A percentile compares a stretch with the other conserved stretches of the same genome.
phyloP scores from a whole-genome alignment of 2,113 vertebrate genomes.

The Caranx ignobilis region DNA sequence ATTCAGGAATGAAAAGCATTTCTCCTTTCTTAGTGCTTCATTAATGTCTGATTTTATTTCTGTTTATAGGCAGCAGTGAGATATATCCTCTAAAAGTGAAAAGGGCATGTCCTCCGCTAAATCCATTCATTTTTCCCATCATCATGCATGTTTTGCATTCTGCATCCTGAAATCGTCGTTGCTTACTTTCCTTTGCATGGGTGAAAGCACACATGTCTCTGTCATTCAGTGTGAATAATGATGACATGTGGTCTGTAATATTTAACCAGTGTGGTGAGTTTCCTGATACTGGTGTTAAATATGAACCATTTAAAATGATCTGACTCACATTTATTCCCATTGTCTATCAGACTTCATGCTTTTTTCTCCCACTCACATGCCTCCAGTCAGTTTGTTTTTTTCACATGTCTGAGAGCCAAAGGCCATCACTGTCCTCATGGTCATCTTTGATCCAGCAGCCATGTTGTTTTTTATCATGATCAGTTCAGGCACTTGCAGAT shows the following conservation, averaged over 20 bases:
- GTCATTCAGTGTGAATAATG: slow-evolving; percentile 11
- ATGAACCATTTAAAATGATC: neutral
- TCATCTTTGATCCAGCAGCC: neutral
- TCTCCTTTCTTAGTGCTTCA: slow-evolving; percentile 7
- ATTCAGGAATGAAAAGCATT: neutral
- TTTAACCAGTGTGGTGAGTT: neutral
- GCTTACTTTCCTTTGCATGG: slow-evolving; percentile 53
- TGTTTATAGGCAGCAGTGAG: slow-evolving; percentile 19
- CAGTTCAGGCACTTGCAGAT: neutral
- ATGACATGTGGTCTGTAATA: slow-evolving; percentile 5
- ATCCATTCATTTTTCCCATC: slow-evolving; percentile 18
- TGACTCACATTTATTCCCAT: neutral
- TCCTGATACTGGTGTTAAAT: neutral
- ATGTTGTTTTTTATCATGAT: neutral
- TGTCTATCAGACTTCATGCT: neutral
- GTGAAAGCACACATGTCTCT: slow-evolving; percentile 23
- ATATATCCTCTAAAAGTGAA: slow-evolving; percentile 2
- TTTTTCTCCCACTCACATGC: neutral
- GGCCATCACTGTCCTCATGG: neutral
- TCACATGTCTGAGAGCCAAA: neutral
- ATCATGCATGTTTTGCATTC: slow-evolving; percentile 39
- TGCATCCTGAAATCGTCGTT: neutral
- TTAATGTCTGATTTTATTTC: slow-evolving; percentile 21
- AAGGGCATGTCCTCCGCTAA: slow-evolving; percentile 42
- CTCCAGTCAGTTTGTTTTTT: neutral